A percentile compares a stretch with the other conserved stretches of the same genome.
Conservation (phyloP, 2,888 invertebrate species). For the Chloroclystis v-ata region DNA sequence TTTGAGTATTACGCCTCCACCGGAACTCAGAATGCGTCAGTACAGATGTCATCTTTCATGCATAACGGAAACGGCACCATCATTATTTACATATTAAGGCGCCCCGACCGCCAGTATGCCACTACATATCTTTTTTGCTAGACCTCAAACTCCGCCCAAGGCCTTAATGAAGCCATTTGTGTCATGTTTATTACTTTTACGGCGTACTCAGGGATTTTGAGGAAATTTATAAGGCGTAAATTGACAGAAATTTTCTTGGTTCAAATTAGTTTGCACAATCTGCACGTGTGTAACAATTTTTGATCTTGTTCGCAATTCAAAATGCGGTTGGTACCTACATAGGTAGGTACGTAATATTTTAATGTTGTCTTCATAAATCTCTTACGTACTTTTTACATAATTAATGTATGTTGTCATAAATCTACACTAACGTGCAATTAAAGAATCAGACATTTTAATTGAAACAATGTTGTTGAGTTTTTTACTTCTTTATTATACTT, state of each 20-base stretch:
- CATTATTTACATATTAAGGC: constrained; percentile 74
- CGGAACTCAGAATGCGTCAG: constrained; percentile 53
- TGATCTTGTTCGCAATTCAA: neutral
- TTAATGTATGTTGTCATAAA: too few relatives aligned
- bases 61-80: constrained; percentile 63
- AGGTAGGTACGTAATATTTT: too few relatives aligned
- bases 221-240: constrained; percentile 72
- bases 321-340: too few relatives aligned
- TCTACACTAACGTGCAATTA: too few relatives aligned
- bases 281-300: neutral
- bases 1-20: constrained; percentile 39
- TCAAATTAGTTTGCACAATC: constrained; percentile 57
- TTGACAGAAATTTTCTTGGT: constrained; percentile 64
- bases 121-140: constrained; percentile 67
- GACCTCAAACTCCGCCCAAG: constrained; percentile 58
- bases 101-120: constrained; percentile 35
- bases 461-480: too few relatives aligned
- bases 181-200: constrained; percentile 76
- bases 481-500: too few relatives aligned
- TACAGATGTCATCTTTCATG: constrained; percentile 61
- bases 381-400: neutral
- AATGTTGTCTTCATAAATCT: too few relatives aligned
- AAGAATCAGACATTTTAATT: too few relatives aligned
- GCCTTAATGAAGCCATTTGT: constrained; percentile 74
- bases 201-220: constrained; percentile 68